Evolutionary conservation across 2,797 vertebrate species (phyloP), one percentile per base, ranked within the genome.

Genomic region (Peromyscus attwateri): DNA sequence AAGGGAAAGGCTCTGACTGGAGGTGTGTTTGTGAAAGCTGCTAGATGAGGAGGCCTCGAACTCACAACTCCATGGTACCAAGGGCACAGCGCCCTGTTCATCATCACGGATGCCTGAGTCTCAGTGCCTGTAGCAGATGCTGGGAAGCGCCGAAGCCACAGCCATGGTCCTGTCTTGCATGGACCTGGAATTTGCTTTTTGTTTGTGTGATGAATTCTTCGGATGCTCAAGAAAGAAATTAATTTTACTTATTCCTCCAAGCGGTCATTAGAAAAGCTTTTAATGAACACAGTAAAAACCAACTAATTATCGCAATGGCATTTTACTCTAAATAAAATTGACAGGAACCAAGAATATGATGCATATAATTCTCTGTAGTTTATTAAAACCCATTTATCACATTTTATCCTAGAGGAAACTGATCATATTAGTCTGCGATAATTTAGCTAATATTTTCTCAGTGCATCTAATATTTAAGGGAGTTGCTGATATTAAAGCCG

Each of bases 261-360:
- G 87, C 92, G 97, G 98, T 98, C 98, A 98, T 98, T 98, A 98
- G 97, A 97, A 98, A 98, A 98, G 98, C 98, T 98, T 98, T 99
- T 99, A 99, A 99, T 99, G 98, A 99, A 98, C 98, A 98, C 95
- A 98, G 98, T 98, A 98, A 99, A 99, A 98, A 97, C 98, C 98
- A 98, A 98, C 98, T 98, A 99, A 99, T 99, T 99, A 99, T 98
- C 75, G 31, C 97, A 96, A 98, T 97, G 98, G 99, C 99, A 98
- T 99, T 98, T 99, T 98, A 99, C 99, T 99, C 99, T 99, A 99
- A 99, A 99, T 99, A 99, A 99, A 99, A 99, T 99, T 99, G 99
- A 99, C 99, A 99, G 98, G 98, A 98, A 98, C 98, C 98, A 98
- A 98, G 98, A 98, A 98, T 98, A 98, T 98, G 98, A 98, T 97